Base-by-base conservation (phyloP, 1,140 invertebrate species). In the Macrobrachium nipponense region DNA sequence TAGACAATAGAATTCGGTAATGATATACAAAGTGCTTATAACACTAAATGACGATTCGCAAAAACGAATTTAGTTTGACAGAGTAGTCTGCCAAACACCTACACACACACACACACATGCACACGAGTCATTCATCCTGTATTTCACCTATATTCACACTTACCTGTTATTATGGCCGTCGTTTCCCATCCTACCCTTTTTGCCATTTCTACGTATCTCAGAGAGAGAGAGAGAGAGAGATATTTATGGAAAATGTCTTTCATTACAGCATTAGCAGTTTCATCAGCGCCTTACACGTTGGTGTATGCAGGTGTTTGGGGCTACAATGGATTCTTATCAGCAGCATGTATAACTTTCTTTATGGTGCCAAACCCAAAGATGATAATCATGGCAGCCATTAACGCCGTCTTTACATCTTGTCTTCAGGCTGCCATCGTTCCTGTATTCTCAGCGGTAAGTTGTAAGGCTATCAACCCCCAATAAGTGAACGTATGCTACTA, bases 281-380 rank as follows among this genome's bases (percentile, higher is more conserved):
- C 84, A 6, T 23, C 72, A 11, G 23, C 80, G 4, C 87, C 87
- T 0, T 87, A 80, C 51, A 27, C 68, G 36, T 14, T 20, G 18
- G 66, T 83, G 17, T 83, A 87, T 20, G 87, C 72, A 4, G 88
- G 88, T 12, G 80, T 89, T 18, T 89, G 88, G 88, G 88, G 88
- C 58, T 89, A 89, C 76, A 89, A 89, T 66, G 88, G 86, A 3
- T 85, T 89, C 77, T 59, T 89, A 18, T 66, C 85, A 15, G 88
- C 73, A 7, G 88, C 66, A 5, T 79, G 80, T 78, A 75, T 87
- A 18, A 27, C 76, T n/a, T 89, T 89, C 88, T 89, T 89, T 76
- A 62, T 87, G 17, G 84, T 86, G 36, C 80, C 86, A 3, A 70
- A 58, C 8, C 72, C 73, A 23, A 61, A 66, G n/a, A 59, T 68